Evolutionary conservation across 2,797 vertebrate species (phyloP).

Genomic region (Jordanella pulchra): DNA sequence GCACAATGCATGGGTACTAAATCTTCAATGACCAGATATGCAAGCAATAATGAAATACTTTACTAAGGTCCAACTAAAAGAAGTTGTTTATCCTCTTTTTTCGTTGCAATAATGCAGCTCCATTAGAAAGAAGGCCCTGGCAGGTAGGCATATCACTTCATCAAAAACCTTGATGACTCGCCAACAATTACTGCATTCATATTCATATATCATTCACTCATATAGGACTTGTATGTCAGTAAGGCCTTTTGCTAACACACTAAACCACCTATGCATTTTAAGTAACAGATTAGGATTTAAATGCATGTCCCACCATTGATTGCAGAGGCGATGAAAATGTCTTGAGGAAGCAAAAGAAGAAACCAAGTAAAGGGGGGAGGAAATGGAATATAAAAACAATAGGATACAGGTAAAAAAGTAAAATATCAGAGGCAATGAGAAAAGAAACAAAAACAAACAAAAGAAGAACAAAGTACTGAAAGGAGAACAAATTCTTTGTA

Average conservation of each 20-base stretch:
- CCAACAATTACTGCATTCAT: neutral
- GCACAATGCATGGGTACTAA: neutral
- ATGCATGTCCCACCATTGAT: neutral
- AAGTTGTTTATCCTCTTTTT: neutral
- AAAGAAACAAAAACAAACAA: constrained; percentile 27
- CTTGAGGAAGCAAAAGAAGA: constrained; percentile 4
- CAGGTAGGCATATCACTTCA: neutral
- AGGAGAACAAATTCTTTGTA: constrained; percentile 36
- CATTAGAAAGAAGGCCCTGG: neutral
- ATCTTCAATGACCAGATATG: neutral
- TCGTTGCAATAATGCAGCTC: neutral
- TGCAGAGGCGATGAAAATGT: constrained; percentile 2
- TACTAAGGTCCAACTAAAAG: neutral
- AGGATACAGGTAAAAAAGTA: too few relatives aligned
- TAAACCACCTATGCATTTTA: constrained; percentile 1
- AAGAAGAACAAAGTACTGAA: constrained; percentile 18
- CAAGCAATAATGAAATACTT: neutral
- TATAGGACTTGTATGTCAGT: neutral
- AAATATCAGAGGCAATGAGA: neutral
- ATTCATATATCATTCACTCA: too few relatives aligned
- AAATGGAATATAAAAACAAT: neutral
- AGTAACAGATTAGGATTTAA: neutral
- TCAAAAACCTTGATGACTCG: neutral
- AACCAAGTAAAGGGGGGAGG: constrained; percentile 25
- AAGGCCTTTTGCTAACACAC: neutral